Evolutionary conservation across 2,797 vertebrate genomes (phyloP).

Genomic region (Enteromius argenteus): DNA sequence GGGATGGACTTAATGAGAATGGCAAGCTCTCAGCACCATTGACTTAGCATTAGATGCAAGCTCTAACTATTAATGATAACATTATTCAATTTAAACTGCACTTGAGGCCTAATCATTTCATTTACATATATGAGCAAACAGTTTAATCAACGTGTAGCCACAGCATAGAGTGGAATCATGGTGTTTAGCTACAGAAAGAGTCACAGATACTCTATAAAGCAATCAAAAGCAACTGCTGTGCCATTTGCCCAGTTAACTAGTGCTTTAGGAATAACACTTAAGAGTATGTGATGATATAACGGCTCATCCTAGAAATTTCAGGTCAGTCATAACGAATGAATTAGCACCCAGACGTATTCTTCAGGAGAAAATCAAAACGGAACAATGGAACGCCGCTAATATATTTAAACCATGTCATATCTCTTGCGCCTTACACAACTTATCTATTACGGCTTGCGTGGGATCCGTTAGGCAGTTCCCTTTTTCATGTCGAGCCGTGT

Average conservation of each 20-base stretch:
- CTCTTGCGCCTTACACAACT: constrained; percentile 57
- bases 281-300: constrained; percentile 18
- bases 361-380: constrained; percentile 45
- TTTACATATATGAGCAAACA: constrained; percentile 45
- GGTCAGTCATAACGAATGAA: constrained; percentile 29
- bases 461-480: constrained; percentile 76
- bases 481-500: constrained; percentile 74
- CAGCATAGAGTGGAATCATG: constrained; percentile 25
- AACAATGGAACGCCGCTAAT: constrained; percentile 38
- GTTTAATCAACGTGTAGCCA: constrained; percentile 39
- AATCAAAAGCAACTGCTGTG: constrained; percentile 9
- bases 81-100: constrained; percentile 54
- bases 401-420: constrained; percentile 54
- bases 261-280: constrained; percentile 20
- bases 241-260: constrained; percentile 19
- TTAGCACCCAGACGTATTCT: constrained; percentile 36
- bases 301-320: constrained; percentile 21
- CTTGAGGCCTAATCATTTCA: constrained; percentile 45
- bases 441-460: constrained; percentile 75
- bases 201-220: constrained; percentile 12
- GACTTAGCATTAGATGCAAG: constrained; percentile 47
- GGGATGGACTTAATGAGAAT: constrained; percentile 43
- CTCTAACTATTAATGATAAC: constrained; percentile 53
- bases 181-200: constrained; percentile 41
- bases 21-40: constrained; percentile 29